phyloP scores from a whole-genome alignment of 2,113 vertebrate genomes.

The Psammodynastes pulverulentus region DNA sequence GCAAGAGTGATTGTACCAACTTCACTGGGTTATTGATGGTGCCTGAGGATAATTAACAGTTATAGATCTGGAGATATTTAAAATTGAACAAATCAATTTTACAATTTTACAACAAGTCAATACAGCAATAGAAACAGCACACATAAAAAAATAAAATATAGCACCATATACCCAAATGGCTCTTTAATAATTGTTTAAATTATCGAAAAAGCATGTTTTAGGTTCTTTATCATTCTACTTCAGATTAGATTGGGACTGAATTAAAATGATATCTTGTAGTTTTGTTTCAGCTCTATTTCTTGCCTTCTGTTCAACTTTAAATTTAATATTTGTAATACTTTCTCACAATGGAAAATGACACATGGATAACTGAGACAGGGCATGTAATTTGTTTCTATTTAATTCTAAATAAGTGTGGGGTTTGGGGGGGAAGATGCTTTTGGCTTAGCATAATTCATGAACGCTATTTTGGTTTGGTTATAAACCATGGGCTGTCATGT shows the following conservation, averaged over 20 bases:
- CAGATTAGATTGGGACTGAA: neutral
- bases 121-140: neutral
- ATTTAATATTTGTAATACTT: neutral
- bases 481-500: neutral
- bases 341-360: neutral
- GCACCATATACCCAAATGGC: neutral
- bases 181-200: neutral
- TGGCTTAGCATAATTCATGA: neutral
- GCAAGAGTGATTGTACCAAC: neutral
- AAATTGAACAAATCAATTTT: no score
- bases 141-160: neutral
- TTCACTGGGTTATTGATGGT: neutral
- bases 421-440: neutral
- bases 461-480: neutral
- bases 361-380: neutral
- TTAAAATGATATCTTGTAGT: neutral
- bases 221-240: neutral
- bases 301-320: neutral
- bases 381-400: slow-evolving; percentile 2
- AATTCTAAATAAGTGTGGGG: neutral
- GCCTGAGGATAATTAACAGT: neutral
- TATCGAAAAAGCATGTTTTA: neutral
- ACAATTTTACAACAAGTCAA: no score
- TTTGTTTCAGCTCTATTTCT: neutral
- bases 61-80: neutral